Percentiles rank a stretch among this genome's conserved stretches.
Evolutionary conservation across 1,140 invertebrate genomes (phyloP).

Genomic region (Propsilocerus akamusi): DNA sequence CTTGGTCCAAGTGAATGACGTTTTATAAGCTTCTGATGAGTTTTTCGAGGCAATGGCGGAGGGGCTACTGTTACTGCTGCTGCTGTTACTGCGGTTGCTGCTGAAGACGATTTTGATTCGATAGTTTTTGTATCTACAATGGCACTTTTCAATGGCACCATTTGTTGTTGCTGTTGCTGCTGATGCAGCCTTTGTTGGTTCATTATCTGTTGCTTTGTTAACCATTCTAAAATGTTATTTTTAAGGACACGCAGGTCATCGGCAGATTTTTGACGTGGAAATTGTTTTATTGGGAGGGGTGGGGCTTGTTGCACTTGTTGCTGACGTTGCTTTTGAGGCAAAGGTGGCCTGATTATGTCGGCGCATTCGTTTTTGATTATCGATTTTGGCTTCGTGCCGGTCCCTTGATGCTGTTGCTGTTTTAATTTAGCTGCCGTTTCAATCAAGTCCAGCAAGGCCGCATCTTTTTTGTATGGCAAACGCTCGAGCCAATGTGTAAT

Average conservation of each 20-base stretch:
- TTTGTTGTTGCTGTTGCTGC: background rate
- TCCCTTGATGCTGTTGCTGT: constrained; percentile 3
- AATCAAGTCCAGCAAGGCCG: constrained; percentile 7
- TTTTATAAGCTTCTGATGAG: constrained; percentile 1
- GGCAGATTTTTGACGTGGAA: background rate
- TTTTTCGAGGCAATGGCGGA: constrained; percentile 12
- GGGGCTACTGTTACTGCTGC: constrained; percentile 6
- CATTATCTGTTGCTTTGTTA: constrained; percentile 18
- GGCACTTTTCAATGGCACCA: background rate
- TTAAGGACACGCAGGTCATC: constrained; percentile 4
- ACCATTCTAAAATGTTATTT: constrained; percentile 15
- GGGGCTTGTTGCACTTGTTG: constrained; percentile 8
- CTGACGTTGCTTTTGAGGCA: constrained; percentile 11
- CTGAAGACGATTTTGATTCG: constrained; percentile 10
- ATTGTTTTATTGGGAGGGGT: background rate
- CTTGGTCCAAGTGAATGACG: constrained; percentile 20
- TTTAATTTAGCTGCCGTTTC: background rate
- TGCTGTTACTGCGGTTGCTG: constrained; percentile 3
- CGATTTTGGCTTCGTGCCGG: constrained; percentile 10
- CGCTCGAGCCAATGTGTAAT: constrained; percentile 22
- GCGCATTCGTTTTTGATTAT: constrained; percentile 13
- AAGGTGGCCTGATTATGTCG: constrained; percentile 20
- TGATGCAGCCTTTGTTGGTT: constrained; percentile 4
- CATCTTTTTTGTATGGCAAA: constrained; percentile 15
- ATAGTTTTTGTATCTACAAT: constrained; percentile 5